Conservation (phyloP, 2,797 vertebrate species). For the Catostomus latipinnis region DNA sequence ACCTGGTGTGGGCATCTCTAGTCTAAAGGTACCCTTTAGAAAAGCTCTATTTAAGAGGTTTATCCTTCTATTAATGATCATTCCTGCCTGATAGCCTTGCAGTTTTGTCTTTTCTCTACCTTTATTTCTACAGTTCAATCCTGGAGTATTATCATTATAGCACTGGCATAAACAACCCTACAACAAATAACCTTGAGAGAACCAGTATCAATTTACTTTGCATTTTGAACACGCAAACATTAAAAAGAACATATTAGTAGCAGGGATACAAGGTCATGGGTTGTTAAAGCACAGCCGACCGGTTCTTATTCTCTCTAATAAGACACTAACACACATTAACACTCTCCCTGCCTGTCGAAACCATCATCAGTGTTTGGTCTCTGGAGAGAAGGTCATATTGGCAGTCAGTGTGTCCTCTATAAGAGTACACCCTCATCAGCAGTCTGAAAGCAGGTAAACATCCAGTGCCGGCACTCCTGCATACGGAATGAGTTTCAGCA, state of each 20-base stretch:
- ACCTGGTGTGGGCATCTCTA: too few relatives aligned
- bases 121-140: constrained; percentile 15
- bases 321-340: not conserved
- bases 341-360: not conserved
- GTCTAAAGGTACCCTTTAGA: not conserved
- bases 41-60: constrained; percentile 12
- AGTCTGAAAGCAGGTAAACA: constrained; percentile 25
- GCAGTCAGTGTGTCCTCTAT: constrained; percentile 35
- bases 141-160: not conserved
- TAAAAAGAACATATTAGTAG: not conserved
- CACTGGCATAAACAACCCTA: not conserved
- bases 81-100: not conserved
- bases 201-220: not conserved
- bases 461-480: constrained; percentile 20
- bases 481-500: constrained; percentile 16
- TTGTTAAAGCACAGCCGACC: not conserved
- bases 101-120: not conserved
- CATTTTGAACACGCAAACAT: not conserved
- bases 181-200: not conserved
- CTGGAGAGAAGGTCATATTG: constrained; percentile 42
- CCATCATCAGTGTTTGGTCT: constrained; percentile 37
- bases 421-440: constrained; percentile 22
- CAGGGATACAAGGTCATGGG: constrained; percentile 5
- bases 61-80: not conserved
- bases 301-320: not conserved